Conservation (phyloP, 1,140 invertebrate species). For the Choristoneura fumiferana region DNA sequence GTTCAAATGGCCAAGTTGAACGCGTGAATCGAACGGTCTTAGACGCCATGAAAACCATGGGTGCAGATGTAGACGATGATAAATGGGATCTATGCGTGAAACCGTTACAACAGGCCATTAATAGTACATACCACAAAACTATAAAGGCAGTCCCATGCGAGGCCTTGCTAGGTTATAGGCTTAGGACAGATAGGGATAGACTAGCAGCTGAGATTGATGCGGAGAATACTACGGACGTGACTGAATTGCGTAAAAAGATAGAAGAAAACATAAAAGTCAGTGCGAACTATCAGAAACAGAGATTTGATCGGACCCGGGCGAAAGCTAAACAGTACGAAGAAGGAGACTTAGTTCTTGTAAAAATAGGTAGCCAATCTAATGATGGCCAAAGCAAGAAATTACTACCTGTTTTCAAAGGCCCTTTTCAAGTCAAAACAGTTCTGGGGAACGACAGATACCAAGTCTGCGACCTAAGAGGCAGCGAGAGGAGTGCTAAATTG, state of each 20-base stretch:
- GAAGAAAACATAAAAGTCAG: constrained; percentile 2
- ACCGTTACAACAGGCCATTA: too few species aligned
- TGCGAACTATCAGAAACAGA: not conserved
- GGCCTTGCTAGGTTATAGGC: too few species aligned
- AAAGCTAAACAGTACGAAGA: not conserved
- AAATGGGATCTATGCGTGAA: not conserved
- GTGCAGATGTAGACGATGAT: not conserved
- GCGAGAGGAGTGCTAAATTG: not conserved
- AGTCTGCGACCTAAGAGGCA: not conserved
- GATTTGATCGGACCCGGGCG: not conserved
- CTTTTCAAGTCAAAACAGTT: not conserved
- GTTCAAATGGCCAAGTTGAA: constrained; percentile 23
- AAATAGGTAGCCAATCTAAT: not conserved
- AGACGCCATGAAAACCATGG: not conserved
- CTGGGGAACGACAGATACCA: constrained; percentile 5
- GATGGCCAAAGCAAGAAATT: not conserved
- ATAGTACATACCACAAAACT: too few species aligned
- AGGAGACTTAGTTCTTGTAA: constrained; percentile 8
- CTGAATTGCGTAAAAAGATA: not conserved
- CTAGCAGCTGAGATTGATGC: not conserved
- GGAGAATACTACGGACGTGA: not conserved
- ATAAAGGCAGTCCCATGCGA: too few species aligned
- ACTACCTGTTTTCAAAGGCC: constrained; percentile 7
- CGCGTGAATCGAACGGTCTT: constrained; percentile 19
- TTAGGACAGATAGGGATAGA: not conserved